phyloP scores from a whole-genome alignment of 2,797 vertebrate species.

The Alca torda region DNA sequence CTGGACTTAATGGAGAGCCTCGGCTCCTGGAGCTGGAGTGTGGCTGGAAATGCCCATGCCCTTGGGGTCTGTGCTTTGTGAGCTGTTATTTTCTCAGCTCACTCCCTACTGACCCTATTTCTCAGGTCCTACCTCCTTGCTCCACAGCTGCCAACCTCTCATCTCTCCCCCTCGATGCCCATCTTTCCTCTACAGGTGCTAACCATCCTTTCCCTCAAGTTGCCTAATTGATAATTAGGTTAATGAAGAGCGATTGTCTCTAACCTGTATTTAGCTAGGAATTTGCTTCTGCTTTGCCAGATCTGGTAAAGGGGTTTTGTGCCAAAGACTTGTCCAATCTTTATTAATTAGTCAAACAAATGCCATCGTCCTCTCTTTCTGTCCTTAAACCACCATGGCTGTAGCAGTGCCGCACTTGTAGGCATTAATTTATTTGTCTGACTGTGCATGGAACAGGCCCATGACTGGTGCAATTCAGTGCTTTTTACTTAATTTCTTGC shows the following conservation, averaged over 20 bases:
- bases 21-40: fast-evolving
- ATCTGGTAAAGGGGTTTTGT: neutral
- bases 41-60: fast-evolving
- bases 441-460: neutral
- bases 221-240: neutral
- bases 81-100: neutral
- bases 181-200: neutral
- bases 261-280: neutral
- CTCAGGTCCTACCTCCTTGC: neutral
- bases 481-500: slow-evolving; percentile 12
- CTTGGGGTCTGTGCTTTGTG: neutral
- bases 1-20: neutral
- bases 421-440: neutral
- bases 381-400: neutral
- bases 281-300: neutral
- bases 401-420: neutral
- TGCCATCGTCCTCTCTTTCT: neutral
- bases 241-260: neutral
- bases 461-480: neutral
- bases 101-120: neutral
- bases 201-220: neutral
- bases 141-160: neutral
- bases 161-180: neutral
- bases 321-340: neutral
- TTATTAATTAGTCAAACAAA: neutral